These are phyloP conservation scores for Oryzias sinensis DNA, from an alignment of 2,797 vertebrate genomes.

Conservation along the genomic window DNA sequence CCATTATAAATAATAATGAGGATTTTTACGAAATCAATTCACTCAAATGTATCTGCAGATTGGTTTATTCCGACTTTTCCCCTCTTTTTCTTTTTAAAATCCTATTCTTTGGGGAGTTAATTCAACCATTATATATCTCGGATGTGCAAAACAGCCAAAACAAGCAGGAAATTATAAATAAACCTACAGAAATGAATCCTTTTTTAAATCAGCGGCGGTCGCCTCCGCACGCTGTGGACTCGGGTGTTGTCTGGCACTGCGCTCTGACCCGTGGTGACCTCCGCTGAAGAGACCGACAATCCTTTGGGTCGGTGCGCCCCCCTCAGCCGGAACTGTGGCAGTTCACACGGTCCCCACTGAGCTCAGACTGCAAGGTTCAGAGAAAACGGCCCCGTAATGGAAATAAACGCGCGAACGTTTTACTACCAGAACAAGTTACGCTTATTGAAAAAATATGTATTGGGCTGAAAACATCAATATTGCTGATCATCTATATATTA, in stretches of 20 bases:
- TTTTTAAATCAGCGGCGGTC: slow-evolving; percentile 22
- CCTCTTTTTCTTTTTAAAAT: no score
- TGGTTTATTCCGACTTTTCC: no score
- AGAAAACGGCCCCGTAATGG: slow-evolving; percentile 25
- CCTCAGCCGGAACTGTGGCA: slow-evolving; percentile 72
- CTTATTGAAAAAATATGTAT: no score
- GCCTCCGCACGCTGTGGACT: slow-evolving; percentile 7
- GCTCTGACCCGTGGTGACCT: slow-evolving; percentile 77
- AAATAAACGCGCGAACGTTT: background rate
- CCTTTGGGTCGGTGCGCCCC: slow-evolving; percentile 76
- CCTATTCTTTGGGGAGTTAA: no score
- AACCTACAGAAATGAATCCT: slow-evolving; percentile 21
- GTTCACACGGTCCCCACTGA: slow-evolving; percentile 69
- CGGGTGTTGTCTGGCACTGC: slow-evolving; percentile 70
- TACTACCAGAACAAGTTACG: background rate
- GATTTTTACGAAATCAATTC: no score
- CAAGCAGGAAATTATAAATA: slow-evolving; percentile 15
- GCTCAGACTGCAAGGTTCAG: slow-evolving; percentile 38
- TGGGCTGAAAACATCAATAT: no score
- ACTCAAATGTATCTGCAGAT: no score
- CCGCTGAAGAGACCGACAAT: slow-evolving; percentile 59
- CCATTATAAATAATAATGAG: no score
- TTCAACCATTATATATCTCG: no score
- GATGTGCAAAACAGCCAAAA: background rate
- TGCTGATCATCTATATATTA: no score